Percentiles rank a stretch among this genome's conserved stretches.
Evolutionary conservation across 1,140 invertebrate species (phyloP).

Genomic region (Elymnias hypermnestra): DNA sequence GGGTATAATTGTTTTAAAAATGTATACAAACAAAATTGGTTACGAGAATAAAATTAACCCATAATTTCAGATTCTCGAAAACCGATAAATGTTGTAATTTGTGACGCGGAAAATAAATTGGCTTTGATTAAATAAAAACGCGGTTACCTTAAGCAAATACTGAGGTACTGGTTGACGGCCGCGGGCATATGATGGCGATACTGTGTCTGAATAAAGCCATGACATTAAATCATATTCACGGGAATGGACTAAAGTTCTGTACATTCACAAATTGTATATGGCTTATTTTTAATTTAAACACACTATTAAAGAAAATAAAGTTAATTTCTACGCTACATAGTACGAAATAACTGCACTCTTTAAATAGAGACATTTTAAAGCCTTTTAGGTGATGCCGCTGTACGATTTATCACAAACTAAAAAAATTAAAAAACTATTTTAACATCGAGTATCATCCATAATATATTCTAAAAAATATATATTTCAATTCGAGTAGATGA

Average conservation of each 20-base stretch:
- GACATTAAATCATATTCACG: conserved; percentile 23
- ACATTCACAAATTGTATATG: conserved; percentile 10
- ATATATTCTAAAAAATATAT: too few species aligned
- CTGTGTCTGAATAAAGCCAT: conserved; percentile 21
- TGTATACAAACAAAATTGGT: conserved; percentile 3
- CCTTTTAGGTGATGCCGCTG: too few species aligned
- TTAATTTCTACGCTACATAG: too few species aligned
- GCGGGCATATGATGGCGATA: conserved; percentile 5
- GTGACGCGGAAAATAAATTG: conserved; percentile 17
- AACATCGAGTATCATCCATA: too few species aligned
- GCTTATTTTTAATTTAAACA: not conserved
- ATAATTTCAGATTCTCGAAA: conserved; percentile 20
- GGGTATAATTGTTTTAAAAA: not conserved
- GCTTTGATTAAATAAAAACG: conserved; percentile 20
- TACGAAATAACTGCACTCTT: too few species aligned
- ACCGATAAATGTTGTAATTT: conserved; percentile 23
- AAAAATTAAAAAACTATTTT: too few species aligned
- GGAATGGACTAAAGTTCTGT: conserved; percentile 3
- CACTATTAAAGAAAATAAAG: too few species aligned
- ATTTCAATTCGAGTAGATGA: too few species aligned
- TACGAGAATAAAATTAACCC: conserved; percentile 13
- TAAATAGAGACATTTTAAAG: too few species aligned
- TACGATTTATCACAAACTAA: too few species aligned
- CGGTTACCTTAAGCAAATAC: conserved; percentile 12
- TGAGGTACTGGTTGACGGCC: conserved; percentile 12